A percentile compares a stretch with the other conserved stretches of the same genome.
Conservation (phyloP, 2,113 vertebrate species). For the Crotalus viridis region DNA sequence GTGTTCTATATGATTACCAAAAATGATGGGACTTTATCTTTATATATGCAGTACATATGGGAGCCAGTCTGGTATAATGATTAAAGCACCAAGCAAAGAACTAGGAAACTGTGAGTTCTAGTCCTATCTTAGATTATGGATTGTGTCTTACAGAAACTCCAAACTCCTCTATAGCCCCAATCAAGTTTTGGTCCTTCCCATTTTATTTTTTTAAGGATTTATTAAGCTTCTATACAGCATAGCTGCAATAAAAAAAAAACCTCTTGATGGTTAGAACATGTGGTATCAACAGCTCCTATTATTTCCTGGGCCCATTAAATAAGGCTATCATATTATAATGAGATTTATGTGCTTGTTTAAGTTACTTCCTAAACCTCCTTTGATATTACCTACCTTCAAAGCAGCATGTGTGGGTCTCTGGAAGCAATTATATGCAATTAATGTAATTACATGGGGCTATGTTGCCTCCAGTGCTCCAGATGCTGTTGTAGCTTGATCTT, state of each 20-base stretch:
- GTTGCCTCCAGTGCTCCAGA: conserved; percentile 48
- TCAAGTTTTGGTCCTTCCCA: not conserved
- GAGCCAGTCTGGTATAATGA: not conserved
- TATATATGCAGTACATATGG: not conserved
- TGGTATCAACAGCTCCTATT: not conserved
- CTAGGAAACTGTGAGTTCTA: not conserved
- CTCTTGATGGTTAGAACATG: no score
- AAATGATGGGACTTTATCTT: not conserved
- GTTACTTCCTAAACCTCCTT: conserved; percentile 43
- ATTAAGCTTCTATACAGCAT: not conserved
- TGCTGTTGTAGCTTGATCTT: conserved; percentile 22
- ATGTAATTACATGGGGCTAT: conserved; percentile 57
- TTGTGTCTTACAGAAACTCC: not conserved
- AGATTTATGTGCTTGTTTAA: conserved; percentile 29
- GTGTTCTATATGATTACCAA: not conserved
- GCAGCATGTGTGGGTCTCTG: conserved; percentile 49
- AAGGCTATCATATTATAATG: not conserved
- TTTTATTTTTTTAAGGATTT: not conserved
- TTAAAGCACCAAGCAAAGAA: not conserved
- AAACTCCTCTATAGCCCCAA: not conserved
- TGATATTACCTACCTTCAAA: conserved; percentile 50
- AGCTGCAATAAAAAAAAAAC: not conserved
- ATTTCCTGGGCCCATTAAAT: not conserved
- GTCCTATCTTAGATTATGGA: not conserved
- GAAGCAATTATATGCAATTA: conserved; percentile 65